Base-by-base conservation (phyloP, 1,140 invertebrate genomes). In the Drosophila carrolli region DNA sequence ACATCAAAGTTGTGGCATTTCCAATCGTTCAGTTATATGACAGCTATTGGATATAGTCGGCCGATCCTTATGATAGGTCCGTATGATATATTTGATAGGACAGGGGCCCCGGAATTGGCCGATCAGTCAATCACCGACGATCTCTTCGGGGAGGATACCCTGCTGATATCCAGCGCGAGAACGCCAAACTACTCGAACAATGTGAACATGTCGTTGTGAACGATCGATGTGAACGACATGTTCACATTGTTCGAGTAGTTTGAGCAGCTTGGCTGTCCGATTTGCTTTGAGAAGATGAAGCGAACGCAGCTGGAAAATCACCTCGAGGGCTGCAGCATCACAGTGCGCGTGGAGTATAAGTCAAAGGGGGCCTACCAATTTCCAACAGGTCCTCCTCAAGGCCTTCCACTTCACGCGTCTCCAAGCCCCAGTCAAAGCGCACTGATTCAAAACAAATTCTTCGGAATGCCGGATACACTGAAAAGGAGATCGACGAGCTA, bases 321-420 rank as follows among this genome's bases (percentile, higher is more conserved):
- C 46, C 59, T 92, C 41, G 79, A 92, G 5, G 91, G 91, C 11
- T 92, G 91, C 57, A 81, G 78, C 35, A 91, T 92, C 16, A 68
- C 62, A 6, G 51, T 66, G 4, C 71, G 62, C 19, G 61, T 92
- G 5, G 23, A 19, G 2, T 40, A 67, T n/a, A 75, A 73, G 9
- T 43, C 53, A 0, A 60, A 70, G 46, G 59, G n/a, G 10, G 11
- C 19, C 29, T 32, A 7, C n/a, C 44, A 38, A 50, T 9, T 37
- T 4, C 19, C 6, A 32, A 13, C 35, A 1, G 1, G 8, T 13
- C 54, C 4, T 8, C 7, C 9, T 19, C 14, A 8, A 54, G 14
- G 10, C 14, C 43, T 14, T 50, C 46, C 16, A 19, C n/a, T n/a
- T 5, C 38, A 5, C 50, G 14, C 3, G 54, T 14, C 70, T 37